Evolutionary conservation across 1,140 invertebrate genomes (phyloP).

Genomic region (Zaprionus capensis): DNA sequence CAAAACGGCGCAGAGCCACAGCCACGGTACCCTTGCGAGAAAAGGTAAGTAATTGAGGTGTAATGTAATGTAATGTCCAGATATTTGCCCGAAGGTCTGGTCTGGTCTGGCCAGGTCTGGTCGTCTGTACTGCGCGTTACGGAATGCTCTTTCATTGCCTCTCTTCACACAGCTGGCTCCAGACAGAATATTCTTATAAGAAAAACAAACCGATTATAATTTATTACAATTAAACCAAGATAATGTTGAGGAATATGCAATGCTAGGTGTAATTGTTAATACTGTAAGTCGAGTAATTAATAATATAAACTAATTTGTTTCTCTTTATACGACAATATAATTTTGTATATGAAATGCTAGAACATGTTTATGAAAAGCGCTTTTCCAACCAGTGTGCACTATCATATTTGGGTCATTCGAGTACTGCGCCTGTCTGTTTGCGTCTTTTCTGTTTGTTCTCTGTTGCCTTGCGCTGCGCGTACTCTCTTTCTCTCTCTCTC

Average conservation of each 20-base stretch:
- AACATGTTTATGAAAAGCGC: constrained; percentile 31
- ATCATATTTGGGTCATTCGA: constrained; percentile 52
- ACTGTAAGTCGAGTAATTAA: too few species aligned
- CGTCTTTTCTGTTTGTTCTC: constrained; percentile 43
- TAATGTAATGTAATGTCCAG: constrained; percentile 58
- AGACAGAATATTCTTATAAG: background rate
- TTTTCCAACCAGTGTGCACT: constrained; percentile 48
- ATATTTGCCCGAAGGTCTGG: constrained; percentile 46
- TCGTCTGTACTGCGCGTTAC: constrained; percentile 20
- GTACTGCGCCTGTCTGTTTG: constrained; percentile 53
- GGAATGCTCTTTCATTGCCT: constrained; percentile 30
- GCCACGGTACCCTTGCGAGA: constrained; percentile 53
- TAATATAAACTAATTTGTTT: background rate
- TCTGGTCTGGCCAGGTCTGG: constrained; percentile 14
- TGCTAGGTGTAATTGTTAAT: too few species aligned
- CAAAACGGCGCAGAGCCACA: constrained; percentile 42
- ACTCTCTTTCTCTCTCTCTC: background rate
- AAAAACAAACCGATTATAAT: background rate
- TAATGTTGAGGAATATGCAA: background rate
- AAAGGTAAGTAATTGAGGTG: constrained; percentile 62
- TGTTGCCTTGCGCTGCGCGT: constrained; percentile 32
- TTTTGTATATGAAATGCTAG: background rate
- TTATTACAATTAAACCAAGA: background rate
- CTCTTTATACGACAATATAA: background rate
- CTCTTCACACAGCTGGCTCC: constrained; percentile 40